Percentiles rank a stretch among this genome's conserved stretches.
phyloP scores from a whole-genome alignment of 2,888 invertebrate species.

The Auanema sp. region DNA sequence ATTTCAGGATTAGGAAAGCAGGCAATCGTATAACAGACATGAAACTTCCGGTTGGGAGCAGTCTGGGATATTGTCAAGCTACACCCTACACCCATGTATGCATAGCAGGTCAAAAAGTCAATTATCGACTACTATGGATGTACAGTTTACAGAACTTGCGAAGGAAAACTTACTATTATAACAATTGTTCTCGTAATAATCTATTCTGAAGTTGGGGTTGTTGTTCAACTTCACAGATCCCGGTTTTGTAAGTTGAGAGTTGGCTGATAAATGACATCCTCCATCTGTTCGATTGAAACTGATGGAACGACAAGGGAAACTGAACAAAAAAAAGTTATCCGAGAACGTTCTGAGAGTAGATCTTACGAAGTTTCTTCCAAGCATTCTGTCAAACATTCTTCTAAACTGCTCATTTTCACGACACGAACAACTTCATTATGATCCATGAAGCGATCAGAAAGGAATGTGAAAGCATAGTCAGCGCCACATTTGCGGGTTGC shows the following conservation, averaged over 20 bases:
- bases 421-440: constrained; percentile 43
- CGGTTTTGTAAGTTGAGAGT: constrained; percentile 63
- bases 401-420: constrained; percentile 42
- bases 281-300: constrained; percentile 64
- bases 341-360: too few species aligned
- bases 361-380: constrained; percentile 48
- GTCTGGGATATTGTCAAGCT: too few species aligned
- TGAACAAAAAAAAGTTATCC: constrained; percentile 3
- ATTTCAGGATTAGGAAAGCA: too few species aligned
- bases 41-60: too few species aligned
- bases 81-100: too few species aligned
- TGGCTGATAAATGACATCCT: constrained; percentile 59
- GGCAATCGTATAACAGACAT: too few species aligned
- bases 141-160: too few species aligned
- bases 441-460: constrained; percentile 63
- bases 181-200: constrained; percentile 64
- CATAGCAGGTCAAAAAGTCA: too few species aligned
- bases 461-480: constrained; percentile 63
- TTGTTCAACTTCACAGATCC: constrained; percentile 60
- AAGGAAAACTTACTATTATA: constrained; percentile 57
- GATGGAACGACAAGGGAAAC: constrained; percentile 59
- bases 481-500: constrained; percentile 56
- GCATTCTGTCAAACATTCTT: constrained; percentile 61
- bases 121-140: too few species aligned
- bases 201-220: constrained; percentile 64